Base-by-base conservation (phyloP, 2,797 vertebrate genomes). In the Carapus acus region DNA sequence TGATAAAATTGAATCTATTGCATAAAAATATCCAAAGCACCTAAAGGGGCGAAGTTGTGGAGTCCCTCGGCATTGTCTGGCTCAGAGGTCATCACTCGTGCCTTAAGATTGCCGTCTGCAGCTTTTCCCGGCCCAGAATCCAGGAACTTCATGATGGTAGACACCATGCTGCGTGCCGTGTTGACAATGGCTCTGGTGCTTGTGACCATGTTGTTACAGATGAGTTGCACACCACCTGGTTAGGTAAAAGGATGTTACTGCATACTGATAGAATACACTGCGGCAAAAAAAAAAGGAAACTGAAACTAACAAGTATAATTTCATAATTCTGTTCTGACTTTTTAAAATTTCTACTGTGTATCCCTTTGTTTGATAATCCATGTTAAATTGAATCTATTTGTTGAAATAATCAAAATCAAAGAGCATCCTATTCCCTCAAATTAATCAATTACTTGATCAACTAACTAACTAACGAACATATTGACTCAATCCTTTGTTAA, bases 141-240 rank as follows among this genome's bases (percentile, higher is more conserved):
- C 55, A 99, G 87, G 79, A 98, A 99, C 83, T 98, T 98, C 96
- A 99, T 99, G 74, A 99, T 99, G 61, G 96, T 99, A 24, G 96
- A 99, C 62, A 99, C 96, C 96, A 99, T 99, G 75, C 96, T 99
- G 79, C 96, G 93, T 8, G 96, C 96, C 13, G 96, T 98, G 82
- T 99, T 99, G 58, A 99, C 95, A 53, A 99, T 98, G 66, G 96
- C 96, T 76, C 96, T 89, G n/a, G 96, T 99, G 80, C 96, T 99
- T 2, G 96, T 99, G 74, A 99, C 96, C 96, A 99, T 99, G 82
- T 99, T 99, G 87, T 99, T 99, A 76, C 96, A 99, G 81, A 99
- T 99, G 34, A 99, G 86, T 65, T 99, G 96, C 57, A 99, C 96
- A 7, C 96, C 96, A 50, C 96, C 96, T 99, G 73, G 6, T 38